These are phyloP conservation scores for Campoletis sonorensis DNA, from an alignment of 1,140 invertebrate species.

Conservation along the genomic window DNA sequence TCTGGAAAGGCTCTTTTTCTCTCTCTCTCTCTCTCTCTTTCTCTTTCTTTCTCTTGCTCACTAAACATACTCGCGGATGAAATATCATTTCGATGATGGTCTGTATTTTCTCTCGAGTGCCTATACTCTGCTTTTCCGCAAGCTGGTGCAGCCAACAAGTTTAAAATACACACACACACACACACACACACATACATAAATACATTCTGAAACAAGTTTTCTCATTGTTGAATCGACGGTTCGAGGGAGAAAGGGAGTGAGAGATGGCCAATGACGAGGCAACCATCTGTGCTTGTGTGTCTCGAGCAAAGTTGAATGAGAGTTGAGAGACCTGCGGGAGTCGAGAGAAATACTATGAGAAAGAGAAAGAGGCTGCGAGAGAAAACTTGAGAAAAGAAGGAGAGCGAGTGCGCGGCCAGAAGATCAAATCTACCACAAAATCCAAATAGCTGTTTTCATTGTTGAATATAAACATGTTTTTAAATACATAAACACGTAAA, in stretches of 20 bases:
- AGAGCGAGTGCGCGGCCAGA: slow-evolving; percentile 21
- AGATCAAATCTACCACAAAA: too few species aligned
- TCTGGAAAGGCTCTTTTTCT: slow-evolving; percentile 20
- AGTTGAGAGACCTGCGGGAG: slow-evolving; percentile 15
- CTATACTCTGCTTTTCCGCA: background rate
- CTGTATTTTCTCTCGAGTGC: background rate
- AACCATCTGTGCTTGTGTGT: slow-evolving; percentile 38
- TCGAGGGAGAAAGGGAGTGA: slow-evolving; percentile 10
- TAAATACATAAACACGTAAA: too few species aligned
- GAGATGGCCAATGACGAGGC: slow-evolving; percentile 37
- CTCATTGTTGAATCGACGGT: slow-evolving; percentile 35
- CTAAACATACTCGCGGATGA: background rate
- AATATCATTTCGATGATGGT: slow-evolving; percentile 12
- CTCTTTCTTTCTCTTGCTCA: too few species aligned
- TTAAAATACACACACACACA: slow-evolving; percentile 36
- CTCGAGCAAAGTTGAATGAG: slow-evolving; percentile 46
- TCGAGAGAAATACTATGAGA: slow-evolving; percentile 19
- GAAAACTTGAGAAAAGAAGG: slow-evolving; percentile 28
- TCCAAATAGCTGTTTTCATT: too few species aligned
- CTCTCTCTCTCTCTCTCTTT: background rate
- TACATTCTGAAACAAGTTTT: slow-evolving; percentile 43
- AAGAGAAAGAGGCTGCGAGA: slow-evolving; percentile 7
- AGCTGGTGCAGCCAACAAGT: slow-evolving; percentile 5
- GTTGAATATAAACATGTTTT: too few species aligned
- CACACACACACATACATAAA: slow-evolving; percentile 13